A percentile compares a stretch with the other conserved stretches of the same genome.
Evolutionary conservation across 2,888 invertebrate genomes (phyloP).

Genomic region (Celastrina argiolus): DNA sequence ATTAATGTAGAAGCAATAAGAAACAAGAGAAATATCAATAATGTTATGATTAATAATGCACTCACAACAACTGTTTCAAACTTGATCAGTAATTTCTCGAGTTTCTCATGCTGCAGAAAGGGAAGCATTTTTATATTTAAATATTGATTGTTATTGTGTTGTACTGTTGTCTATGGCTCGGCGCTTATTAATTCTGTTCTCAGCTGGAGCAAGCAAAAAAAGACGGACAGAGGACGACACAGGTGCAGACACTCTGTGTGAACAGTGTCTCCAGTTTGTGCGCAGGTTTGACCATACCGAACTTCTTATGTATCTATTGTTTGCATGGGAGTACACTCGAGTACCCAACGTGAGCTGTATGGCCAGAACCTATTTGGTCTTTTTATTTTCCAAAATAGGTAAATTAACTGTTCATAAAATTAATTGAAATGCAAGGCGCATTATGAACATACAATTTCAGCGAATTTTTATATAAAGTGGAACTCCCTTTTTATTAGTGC

Average conservation of each 20-base stretch:
- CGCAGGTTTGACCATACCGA: slow-evolving; percentile 53
- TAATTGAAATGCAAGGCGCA: slow-evolving; percentile 28
- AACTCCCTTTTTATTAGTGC: slow-evolving; percentile 17
- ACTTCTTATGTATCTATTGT: slow-evolving; percentile 24
- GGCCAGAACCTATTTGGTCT: background rate
- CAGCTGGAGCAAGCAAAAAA: slow-evolving; percentile 61
- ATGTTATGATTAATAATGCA: slow-evolving; percentile 5
- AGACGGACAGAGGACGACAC: slow-evolving; percentile 47
- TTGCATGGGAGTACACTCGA: slow-evolving; percentile 25
- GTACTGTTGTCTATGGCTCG: slow-evolving; percentile 49
- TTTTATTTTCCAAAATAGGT: background rate
- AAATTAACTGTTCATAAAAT: slow-evolving; percentile 22
- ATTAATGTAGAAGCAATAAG: slow-evolving; percentile 5
- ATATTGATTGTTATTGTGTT: slow-evolving; percentile 17
- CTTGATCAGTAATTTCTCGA: background rate
- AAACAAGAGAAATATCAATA: slow-evolving; percentile 12
- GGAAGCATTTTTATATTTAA: background rate
- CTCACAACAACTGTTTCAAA: background rate
- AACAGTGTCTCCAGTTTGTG: slow-evolving; percentile 52
- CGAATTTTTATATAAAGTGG: slow-evolving; percentile 28
- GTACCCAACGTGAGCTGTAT: slow-evolving; percentile 5
- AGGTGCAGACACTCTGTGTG: slow-evolving; percentile 47
- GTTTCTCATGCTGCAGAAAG: background rate
- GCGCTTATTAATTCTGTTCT: slow-evolving; percentile 68
- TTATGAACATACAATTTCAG: slow-evolving; percentile 25